Percentiles rank a stretch among this genome's conserved stretches.
Evolutionary conservation across 2,888 invertebrate genomes (phyloP).

Genomic region (Atrina japonica): DNA sequence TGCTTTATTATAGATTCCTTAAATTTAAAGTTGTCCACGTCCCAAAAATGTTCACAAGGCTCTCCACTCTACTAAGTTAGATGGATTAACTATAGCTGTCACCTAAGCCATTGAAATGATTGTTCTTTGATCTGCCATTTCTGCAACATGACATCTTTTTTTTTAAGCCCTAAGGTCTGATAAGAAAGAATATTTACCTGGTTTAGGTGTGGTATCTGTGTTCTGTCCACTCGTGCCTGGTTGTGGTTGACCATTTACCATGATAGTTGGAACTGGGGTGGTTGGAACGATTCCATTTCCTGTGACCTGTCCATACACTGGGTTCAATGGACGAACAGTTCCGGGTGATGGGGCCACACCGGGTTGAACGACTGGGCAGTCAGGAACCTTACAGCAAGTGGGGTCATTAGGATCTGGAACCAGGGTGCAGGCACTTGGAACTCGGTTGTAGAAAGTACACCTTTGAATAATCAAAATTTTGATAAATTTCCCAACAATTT

Average conservation of each 20-base stretch:
- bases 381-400: slow-evolving; percentile 59
- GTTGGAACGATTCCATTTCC: slow-evolving; percentile 53
- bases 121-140: too few species aligned
- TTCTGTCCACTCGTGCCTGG: slow-evolving; percentile 20
- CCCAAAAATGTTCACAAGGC: too few species aligned
- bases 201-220: slow-evolving; percentile 20
- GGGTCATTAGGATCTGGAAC: slow-evolving; percentile 60
- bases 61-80: too few species aligned
- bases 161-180: too few species aligned
- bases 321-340: slow-evolving; percentile 33
- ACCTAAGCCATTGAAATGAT: too few species aligned
- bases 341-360: slow-evolving; percentile 41
- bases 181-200: too few species aligned
- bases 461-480: slow-evolving; percentile 36
- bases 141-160: too few species aligned
- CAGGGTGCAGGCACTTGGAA: slow-evolving; percentile 56
- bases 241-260: slow-evolving; percentile 34
- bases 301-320: slow-evolving; percentile 49
- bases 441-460: slow-evolving; percentile 53
- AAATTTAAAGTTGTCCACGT: too few species aligned
- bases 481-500: too few species aligned
- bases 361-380: slow-evolving; percentile 50
- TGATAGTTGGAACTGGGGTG: slow-evolving; percentile 42
- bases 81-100: too few species aligned
- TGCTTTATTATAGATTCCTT: too few species aligned